These are phyloP conservation scores for Engraulis encrasicolus DNA, from an alignment of 2,113 vertebrate genomes.

Conservation along the genomic window DNA sequence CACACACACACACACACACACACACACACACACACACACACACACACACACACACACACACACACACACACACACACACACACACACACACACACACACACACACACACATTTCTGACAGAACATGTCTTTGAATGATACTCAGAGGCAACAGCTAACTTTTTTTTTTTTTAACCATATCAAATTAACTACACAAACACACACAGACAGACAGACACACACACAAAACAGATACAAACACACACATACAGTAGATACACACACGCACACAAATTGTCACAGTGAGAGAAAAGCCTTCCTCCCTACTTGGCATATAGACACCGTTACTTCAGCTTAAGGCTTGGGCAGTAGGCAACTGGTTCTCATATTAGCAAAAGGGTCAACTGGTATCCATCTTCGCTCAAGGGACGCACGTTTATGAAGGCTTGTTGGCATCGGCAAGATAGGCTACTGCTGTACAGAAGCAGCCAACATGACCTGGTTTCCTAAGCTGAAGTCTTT, in stretches of 20 bases:
- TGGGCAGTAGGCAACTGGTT: constrained; percentile 71
- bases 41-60: not conserved
- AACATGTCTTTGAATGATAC: too few species aligned
- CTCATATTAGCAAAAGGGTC: too few species aligned
- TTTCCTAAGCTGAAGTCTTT: not conserved
- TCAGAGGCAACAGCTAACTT: too few species aligned
- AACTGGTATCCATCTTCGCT: constrained; percentile 60
- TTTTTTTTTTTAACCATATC: too few species aligned
- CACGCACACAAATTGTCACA: not conserved
- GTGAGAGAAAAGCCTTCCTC: constrained; percentile 41
- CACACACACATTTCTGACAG: not conserved
- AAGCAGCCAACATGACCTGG: not conserved
- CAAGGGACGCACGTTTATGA: constrained; percentile 52
- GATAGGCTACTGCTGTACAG: too few species aligned
- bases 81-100: not conserved
- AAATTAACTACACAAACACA: not conserved
- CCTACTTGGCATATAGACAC: constrained; percentile 53
- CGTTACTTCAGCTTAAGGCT: constrained; percentile 71
- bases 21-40: not conserved
- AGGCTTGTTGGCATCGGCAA: too few species aligned
- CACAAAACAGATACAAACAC: not conserved
- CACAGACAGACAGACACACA: not conserved
- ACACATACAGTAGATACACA: not conserved
- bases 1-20: not conserved
- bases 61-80: not conserved